These are phyloP conservation scores for Ptilonorhynchus violaceus DNA, from an alignment of 2,113 vertebrate species.

Conservation along the genomic window DNA sequence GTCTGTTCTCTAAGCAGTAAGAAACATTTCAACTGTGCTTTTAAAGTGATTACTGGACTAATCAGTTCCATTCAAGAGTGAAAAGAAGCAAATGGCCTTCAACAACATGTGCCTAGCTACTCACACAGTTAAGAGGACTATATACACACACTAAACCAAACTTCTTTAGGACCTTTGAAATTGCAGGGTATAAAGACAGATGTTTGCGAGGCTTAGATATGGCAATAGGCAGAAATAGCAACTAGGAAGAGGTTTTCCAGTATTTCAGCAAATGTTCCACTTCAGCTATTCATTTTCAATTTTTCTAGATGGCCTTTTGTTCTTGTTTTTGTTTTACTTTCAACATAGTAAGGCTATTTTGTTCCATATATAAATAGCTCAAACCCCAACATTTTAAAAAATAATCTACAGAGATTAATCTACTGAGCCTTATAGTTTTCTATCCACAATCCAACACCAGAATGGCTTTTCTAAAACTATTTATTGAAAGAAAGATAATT, in stretches of 20 bases:
- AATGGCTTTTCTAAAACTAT: neutral
- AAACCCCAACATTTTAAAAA: neutral
- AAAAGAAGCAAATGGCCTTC: neutral
- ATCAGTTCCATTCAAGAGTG: neutral
- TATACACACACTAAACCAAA: neutral
- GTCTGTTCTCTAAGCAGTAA: neutral
- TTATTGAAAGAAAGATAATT: neutral
- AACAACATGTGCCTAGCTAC: neutral
- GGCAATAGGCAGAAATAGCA: neutral
- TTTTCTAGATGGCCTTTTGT: neutral
- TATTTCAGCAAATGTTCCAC: neutral
- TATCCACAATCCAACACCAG: neutral
- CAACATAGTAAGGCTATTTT: neutral
- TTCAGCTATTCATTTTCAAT: neutral
- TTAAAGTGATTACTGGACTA: neutral
- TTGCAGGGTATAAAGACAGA: neutral
- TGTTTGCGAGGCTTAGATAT: neutral
- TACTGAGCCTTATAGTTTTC: neutral
- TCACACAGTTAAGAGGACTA: neutral
- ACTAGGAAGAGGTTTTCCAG: neutral
- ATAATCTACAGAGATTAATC: neutral
- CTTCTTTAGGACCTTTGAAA: neutral
- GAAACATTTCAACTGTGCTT: neutral
- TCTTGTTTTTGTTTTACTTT: neutral
- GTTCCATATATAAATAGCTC: neutral